Evolutionary conservation across 1,140 invertebrate genomes (phyloP).

Genomic region (Tetraneura akinire): DNA sequence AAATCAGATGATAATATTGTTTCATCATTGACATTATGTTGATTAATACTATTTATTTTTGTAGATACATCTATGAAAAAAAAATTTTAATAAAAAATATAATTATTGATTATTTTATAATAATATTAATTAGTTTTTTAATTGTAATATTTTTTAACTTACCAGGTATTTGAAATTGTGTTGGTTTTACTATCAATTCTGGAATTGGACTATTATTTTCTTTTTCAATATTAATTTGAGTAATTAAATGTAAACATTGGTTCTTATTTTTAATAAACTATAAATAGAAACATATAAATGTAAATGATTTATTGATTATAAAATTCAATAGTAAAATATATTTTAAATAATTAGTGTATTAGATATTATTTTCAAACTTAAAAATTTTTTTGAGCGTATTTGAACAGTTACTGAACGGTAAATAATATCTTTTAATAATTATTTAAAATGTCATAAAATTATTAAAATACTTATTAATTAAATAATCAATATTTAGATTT

Average conservation of each 20-base stretch:
- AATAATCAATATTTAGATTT: neutral
- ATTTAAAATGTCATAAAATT: neutral
- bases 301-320: neutral
- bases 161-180: conserved; percentile 13
- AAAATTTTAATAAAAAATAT: too few relatives aligned
- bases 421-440: neutral
- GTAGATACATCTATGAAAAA: neutral
- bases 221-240: neutral
- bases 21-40: neutral
- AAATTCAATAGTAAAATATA: too few relatives aligned
- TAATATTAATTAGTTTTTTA: too few relatives aligned
- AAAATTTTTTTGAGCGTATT: too few relatives aligned
- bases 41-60: neutral
- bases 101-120: too few relatives aligned
- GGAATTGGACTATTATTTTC: neutral
- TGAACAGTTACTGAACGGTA: too few relatives aligned
- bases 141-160: neutral
- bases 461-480: neutral
- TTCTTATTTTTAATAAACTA: conserved; percentile 24
- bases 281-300: neutral
- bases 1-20: neutral
- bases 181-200: neutral
- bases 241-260: neutral
- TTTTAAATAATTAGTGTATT: too few relatives aligned
- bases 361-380: too few relatives aligned